Percentiles rank a stretch among this genome's conserved stretches.
These are phyloP conservation scores for Tenrec ecaudatus DNA, from an alignment of 2,113 vertebrate species.

Conservation along the genomic window DNA sequence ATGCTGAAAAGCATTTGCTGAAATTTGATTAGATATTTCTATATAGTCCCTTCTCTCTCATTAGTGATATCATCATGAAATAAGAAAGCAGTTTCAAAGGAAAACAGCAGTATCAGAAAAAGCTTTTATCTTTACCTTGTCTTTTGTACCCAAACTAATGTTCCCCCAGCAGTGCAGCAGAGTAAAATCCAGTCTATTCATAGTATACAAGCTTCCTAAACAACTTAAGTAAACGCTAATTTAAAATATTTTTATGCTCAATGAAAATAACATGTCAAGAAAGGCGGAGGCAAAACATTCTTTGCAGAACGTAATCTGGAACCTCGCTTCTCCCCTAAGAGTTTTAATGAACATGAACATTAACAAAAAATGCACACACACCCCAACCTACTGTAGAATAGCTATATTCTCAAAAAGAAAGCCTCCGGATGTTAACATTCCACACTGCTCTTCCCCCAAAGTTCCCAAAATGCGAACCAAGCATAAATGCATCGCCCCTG, in stretches of 20 bases:
- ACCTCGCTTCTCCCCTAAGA: conserved; percentile 4
- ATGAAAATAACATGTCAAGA: conserved; percentile 34
- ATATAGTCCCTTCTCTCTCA: too few relatives aligned
- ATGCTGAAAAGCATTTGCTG: conserved; percentile 44
- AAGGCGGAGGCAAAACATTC: conserved; percentile 33
- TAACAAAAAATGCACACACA: too few relatives aligned
- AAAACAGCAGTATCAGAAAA: not conserved
- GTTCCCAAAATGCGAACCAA: conserved; percentile 47
- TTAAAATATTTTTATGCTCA: conserved; percentile 36
- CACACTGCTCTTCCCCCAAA: not conserved
- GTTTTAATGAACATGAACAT: conserved; percentile 12
- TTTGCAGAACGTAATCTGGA: conserved; percentile 47
- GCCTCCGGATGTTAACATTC: not conserved
- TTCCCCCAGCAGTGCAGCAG: conserved; percentile 31
- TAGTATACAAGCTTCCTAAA: conserved; percentile 24
- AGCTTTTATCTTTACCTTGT: conserved; percentile 22
- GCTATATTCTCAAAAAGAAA: conserved; percentile 50
- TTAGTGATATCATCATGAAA: conserved; percentile 25
- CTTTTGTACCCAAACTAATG: conserved; percentile 16
- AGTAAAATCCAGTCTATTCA: conserved; percentile 30
- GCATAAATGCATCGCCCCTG: not conserved
- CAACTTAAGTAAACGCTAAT: conserved; percentile 27
- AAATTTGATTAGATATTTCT: conserved; percentile 42
- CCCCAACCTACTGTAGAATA: not conserved
- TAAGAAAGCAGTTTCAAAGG: not conserved